Evolutionary conservation across 2,113 vertebrate species (phyloP).

Genomic region (Geothlypis trichas): DNA sequence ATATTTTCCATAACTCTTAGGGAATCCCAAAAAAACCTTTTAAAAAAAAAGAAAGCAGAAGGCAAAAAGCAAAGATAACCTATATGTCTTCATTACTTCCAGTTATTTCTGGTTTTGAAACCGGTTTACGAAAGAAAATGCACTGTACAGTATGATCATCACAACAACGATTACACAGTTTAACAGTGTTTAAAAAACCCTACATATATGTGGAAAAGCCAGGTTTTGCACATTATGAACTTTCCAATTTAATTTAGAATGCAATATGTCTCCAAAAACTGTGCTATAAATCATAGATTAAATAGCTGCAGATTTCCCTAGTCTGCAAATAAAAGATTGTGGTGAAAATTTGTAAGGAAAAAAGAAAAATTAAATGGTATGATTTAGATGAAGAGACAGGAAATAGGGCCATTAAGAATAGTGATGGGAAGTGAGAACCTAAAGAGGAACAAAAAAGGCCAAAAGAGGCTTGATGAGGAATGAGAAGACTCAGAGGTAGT

Average conservation of each 20-base stretch:
- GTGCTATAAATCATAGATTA: neutral
- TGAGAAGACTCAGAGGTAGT: neutral
- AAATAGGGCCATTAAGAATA: neutral
- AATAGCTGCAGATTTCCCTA: neutral
- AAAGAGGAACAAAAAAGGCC: neutral
- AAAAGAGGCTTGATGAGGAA: neutral
- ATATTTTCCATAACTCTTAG: neutral
- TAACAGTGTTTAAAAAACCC: neutral
- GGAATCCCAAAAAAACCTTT: neutral
- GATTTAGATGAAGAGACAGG: neutral
- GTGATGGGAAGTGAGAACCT: neutral
- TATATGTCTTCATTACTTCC: neutral
- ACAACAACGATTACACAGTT: neutral
- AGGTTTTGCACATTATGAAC: conserved; percentile 1
- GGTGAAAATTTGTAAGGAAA: neutral
- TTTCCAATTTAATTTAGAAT: conserved; percentile 13
- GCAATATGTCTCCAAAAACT: neutral
- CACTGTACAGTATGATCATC: neutral
- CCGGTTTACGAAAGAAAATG: neutral
- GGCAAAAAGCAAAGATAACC: neutral
- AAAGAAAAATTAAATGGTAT: neutral
- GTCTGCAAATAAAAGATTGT: neutral
- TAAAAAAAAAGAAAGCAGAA: neutral
- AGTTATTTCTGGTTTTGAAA: neutral
- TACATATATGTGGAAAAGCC: neutral